phyloP scores from a whole-genome alignment of 2,888 invertebrate genomes.

The Aromia moschata region DNA sequence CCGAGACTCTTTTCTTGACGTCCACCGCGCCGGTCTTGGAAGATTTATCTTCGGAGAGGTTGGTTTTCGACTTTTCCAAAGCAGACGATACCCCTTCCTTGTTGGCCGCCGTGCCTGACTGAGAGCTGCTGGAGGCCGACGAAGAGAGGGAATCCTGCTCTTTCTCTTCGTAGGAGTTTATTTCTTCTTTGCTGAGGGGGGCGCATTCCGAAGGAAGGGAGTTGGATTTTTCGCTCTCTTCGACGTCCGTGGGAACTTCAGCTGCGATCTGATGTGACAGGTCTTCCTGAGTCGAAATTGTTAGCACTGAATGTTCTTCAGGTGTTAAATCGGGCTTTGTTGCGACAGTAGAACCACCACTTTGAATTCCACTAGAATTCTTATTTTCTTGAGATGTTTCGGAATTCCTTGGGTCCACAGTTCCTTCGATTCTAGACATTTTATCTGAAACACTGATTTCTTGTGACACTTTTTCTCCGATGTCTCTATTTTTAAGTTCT shows the following conservation, averaged over 20 bases:
- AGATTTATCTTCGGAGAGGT: constrained; percentile 31
- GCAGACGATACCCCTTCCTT: neutral
- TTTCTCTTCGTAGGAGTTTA: constrained; percentile 37
- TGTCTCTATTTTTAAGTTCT: neutral
- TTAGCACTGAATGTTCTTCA: no score
- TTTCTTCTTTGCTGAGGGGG: constrained; percentile 35
- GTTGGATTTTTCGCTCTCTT: neutral
- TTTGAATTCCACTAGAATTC: neutral
- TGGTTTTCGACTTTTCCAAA: constrained; percentile 16
- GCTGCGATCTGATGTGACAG: no score
- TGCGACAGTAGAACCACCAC: no score
- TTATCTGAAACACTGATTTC: no score
- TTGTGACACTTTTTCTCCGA: no score
- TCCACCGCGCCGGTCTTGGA: constrained; percentile 39
- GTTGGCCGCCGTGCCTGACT: neutral
- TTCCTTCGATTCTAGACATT: neutral
- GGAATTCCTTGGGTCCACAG: neutral
- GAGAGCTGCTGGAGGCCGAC: constrained; percentile 17
- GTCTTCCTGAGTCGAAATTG: no score
- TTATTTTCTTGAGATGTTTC: neutral
- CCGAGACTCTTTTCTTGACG: constrained; percentile 58
- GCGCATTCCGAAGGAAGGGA: neutral
- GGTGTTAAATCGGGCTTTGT: neutral
- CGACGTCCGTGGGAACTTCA: neutral
- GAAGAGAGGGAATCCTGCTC: constrained; percentile 39